phyloP scores from a whole-genome alignment of 1,140 invertebrate species.

The Formica selysi region DNA sequence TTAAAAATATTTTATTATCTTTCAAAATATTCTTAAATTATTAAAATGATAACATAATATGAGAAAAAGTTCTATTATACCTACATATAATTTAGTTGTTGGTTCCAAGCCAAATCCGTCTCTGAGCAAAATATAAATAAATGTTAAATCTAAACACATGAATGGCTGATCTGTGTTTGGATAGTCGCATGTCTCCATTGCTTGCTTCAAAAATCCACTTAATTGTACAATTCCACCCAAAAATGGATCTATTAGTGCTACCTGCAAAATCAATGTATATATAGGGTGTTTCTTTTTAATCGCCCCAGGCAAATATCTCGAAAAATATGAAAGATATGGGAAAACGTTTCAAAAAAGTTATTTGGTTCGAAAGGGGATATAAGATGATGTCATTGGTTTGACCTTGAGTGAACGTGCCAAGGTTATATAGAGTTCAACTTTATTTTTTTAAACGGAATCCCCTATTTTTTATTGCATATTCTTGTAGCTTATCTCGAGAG shows the following conservation, averaged over 20 bases:
- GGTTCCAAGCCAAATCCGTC: constrained; percentile 93
- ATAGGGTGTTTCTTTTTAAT: no score
- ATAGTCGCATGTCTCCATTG: constrained; percentile 88
- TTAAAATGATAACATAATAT: constrained; percentile 4
- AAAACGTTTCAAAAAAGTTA: no score
- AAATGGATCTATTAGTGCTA: constrained; percentile 88
- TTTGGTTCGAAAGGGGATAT: no score
- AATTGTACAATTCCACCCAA: constrained; percentile 90
- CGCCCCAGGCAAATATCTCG: no score
- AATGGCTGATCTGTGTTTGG: constrained; percentile 95
- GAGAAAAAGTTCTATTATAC: constrained; percentile 70
- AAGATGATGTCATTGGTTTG: no score
- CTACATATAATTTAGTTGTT: constrained; percentile 91
- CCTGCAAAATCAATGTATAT: constrained; percentile 71
- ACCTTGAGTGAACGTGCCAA: no score
- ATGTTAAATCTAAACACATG: constrained; percentile 96
- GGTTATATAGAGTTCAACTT: no score
- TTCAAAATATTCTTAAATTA: not conserved
- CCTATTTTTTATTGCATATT: no score
- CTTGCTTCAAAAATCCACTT: constrained; percentile 89
- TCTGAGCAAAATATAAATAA: constrained; percentile 93
- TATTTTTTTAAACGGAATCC: no score
- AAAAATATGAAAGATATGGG: no score
- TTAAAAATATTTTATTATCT: not conserved
- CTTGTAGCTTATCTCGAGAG: no score